These are phyloP conservation scores for Menura novaehollandiae DNA, from an alignment of 2,113 vertebrate genomes.

Conservation along the genomic window DNA sequence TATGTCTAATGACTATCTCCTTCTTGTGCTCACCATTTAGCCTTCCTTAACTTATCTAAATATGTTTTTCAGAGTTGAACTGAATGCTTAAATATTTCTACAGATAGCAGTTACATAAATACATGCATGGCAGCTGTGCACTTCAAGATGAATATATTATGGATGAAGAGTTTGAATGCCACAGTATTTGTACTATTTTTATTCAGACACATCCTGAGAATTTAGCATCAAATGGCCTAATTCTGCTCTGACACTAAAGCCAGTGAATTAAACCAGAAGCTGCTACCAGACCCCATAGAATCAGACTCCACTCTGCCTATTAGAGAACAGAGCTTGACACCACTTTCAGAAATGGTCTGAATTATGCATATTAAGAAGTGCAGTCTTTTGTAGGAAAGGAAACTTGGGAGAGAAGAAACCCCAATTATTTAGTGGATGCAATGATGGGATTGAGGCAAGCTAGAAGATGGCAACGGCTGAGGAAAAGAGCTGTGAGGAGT, in stretches of 20 bases:
- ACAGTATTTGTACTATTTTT: slow-evolving; percentile 55
- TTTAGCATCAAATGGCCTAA: slow-evolving; percentile 33
- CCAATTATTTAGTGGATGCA: fast-evolving
- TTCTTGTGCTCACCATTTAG: neutral
- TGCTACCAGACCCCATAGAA: neutral
- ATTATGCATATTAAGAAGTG: neutral
- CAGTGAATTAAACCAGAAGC: neutral
- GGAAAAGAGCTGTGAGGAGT: neutral
- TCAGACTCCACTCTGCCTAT: neutral
- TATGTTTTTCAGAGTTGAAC: neutral
- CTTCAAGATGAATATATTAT: slow-evolving; percentile 49
- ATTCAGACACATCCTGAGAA: slow-evolving; percentile 40
- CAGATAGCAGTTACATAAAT: slow-evolving; percentile 53
- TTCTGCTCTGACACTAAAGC: neutral
- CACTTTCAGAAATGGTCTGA: neutral
- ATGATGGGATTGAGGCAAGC: neutral
- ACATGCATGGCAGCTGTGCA: slow-evolving; percentile 35
- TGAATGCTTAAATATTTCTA: slow-evolving; percentile 36
- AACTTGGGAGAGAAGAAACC: neutral
- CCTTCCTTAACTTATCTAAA: slow-evolving; percentile 19
- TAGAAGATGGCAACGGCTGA: neutral
- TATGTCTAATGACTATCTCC: neutral
- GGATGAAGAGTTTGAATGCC: slow-evolving; percentile 27
- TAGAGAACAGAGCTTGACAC: neutral
- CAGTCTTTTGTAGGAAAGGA: neutral